Conservation (phyloP, 2,113 vertebrate genomes). For the Nyctibius bracteatus region DNA sequence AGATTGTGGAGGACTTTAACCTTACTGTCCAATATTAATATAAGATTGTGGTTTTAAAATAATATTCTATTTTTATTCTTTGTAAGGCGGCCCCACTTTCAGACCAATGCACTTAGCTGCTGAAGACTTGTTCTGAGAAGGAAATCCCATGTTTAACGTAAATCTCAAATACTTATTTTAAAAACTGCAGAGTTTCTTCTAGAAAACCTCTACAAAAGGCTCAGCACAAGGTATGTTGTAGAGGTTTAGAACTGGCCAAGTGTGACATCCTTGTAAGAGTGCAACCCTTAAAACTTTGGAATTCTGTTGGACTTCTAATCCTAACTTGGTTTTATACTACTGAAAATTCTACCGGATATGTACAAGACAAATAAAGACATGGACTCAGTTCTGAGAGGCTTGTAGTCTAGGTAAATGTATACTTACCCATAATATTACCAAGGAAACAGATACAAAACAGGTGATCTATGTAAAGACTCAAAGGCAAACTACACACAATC, state of each 20-base stretch:
- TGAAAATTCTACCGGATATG: neutral
- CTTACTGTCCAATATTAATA: neutral
- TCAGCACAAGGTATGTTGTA: neutral
- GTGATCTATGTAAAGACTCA: neutral
- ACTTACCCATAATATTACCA: neutral
- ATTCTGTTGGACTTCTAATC: neutral
- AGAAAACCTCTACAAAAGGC: neutral
- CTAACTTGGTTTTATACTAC: neutral
- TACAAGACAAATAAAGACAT: fast-evolving
- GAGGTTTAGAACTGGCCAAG: neutral
- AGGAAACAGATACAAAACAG: neutral
- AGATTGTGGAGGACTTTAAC: neutral
- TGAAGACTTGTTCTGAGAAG: neutral
- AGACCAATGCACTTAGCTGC: neutral
- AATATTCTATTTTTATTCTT: neutral
- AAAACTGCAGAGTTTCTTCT: neutral
- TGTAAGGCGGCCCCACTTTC: neutral
- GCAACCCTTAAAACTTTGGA: neutral
- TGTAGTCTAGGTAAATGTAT: neutral
- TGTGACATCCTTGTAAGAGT: neutral
- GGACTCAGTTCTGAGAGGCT: neutral
- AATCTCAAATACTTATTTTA: neutral
- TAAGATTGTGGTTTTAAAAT: neutral
- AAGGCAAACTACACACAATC: neutral
- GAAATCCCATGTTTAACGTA: neutral